These are phyloP conservation scores for Pelosia muscerda DNA, from an alignment of 2,888 invertebrate species.

Conservation along the genomic window DNA sequence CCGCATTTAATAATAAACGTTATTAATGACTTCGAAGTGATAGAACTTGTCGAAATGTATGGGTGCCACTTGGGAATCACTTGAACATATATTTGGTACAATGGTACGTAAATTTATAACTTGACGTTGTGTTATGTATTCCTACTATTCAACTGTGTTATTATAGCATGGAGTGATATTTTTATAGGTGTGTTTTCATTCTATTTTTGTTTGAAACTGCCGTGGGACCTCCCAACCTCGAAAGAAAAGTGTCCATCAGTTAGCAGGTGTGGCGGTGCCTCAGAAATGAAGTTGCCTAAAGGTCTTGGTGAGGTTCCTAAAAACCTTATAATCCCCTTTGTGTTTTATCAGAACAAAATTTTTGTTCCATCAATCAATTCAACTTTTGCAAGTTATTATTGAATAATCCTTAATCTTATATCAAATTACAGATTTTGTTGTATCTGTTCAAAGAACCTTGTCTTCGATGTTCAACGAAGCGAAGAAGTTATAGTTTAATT, in stretches of 20 bases:
- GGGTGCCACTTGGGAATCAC: not conserved
- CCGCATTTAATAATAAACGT: not conserved
- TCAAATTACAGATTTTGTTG: not conserved
- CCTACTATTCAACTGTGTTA: too few species aligned
- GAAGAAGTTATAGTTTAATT: conserved; percentile 14
- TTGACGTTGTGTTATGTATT: not conserved
- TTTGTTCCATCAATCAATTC: not conserved
- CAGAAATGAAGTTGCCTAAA: not conserved
- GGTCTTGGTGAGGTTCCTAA: not conserved
- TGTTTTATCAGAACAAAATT: not conserved
- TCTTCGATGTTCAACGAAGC: not conserved
- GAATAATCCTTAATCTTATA: not conserved
- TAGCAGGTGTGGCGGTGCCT: too few species aligned
- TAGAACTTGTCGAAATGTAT: not conserved
- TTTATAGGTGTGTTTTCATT: too few species aligned
- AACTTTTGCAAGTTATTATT: not conserved
- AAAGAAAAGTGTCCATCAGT: not conserved
- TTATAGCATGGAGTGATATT: too few species aligned
- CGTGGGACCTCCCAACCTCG: too few species aligned
- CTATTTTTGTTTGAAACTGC: too few species aligned
- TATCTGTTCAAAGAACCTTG: not conserved
- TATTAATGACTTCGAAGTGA: not conserved
- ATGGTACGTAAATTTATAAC: not conserved
- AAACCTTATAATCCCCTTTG: too few species aligned
- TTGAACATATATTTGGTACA: not conserved